Evolutionary conservation across 2,113 vertebrate genomes (phyloP).

Genomic region (Gasterosteus nipponicus): DNA sequence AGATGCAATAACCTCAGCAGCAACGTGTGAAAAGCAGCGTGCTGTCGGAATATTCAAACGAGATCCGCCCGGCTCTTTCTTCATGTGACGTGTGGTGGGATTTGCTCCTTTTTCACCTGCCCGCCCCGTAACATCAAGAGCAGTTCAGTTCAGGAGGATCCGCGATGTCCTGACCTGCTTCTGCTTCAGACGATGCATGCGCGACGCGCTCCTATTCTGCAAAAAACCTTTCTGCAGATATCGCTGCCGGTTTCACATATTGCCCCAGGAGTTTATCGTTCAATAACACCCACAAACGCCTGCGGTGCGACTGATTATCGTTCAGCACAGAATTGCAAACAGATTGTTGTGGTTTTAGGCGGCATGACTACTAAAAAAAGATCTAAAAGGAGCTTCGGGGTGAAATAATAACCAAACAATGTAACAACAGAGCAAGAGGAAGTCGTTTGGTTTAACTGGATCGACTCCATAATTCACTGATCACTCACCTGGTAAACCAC

Average conservation of each 20-base stretch:
- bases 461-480: background rate
- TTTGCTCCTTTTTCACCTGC: background rate
- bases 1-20: background rate
- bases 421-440: background rate
- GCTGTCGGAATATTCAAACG: background rate
- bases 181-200: background rate
- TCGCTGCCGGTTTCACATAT: no score
- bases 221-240: background rate
- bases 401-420: background rate
- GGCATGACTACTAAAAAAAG: background rate
- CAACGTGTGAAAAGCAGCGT: background rate
- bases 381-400: no score
- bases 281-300: conserved; percentile 16
- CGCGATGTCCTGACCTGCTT: background rate
- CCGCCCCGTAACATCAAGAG: conserved; percentile 8
- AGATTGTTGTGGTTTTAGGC: background rate
- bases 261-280: no score
- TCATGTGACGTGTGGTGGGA: background rate
- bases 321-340: background rate
- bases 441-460: background rate
- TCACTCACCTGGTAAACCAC: background rate
- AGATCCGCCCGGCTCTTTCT: background rate
- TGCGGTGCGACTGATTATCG: background rate
- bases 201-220: background rate
- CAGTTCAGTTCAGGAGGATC: background rate